Evolutionary conservation across 2,113 vertebrate genomes (phyloP), one percentile per base, ranked within the genome.

Genomic region (Zeus faber): DNA sequence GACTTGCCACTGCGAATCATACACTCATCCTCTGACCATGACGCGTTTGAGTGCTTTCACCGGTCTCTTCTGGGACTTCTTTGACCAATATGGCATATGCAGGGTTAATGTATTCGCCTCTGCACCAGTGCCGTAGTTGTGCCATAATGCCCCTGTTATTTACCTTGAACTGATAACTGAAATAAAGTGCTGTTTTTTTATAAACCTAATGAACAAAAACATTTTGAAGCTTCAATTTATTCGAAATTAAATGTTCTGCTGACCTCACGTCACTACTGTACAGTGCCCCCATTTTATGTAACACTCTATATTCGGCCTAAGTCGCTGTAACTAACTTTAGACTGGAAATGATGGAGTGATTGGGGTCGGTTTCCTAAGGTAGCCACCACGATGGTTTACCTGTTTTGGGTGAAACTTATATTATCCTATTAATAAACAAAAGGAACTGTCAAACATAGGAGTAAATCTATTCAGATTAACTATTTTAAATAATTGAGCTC

Each of bases 1-100:
- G 9, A 4, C 1, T 11, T 57, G 46, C 25, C 7, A n/a, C 18
- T 47, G 16, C 29, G 58, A 23, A 18, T 54, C 27, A 40, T 6
- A 57, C 48, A 50, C 40, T 37, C n/a, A 21, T 7, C 52, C 65
- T 44, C 51, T 56, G n/a, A 62, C 58, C n/a, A 7, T 37, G 1
- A 62, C 46, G 2, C 20, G 21, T 10, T 47, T 58, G 18, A 43
- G 16, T 6, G 16, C 16, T 18, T 43, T 43, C 1, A 43, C 18
- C 4, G 40, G 18, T 1, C 4, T 52, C 29, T 21, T 18, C 50
- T 23, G 17, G 9, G 18, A 21, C 27, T 10, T 35, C 17, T 1
- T 33, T 33, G 10, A 52, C 50, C 4, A 52, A 11, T 9, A 52
- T 16, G 22, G 47, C 24, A 3, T 49, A 14, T 14, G 13, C 2